These are phyloP conservation scores for Coreius guichenoti DNA, from an alignment of 2,797 vertebrate species.

Conservation along the genomic window DNA sequence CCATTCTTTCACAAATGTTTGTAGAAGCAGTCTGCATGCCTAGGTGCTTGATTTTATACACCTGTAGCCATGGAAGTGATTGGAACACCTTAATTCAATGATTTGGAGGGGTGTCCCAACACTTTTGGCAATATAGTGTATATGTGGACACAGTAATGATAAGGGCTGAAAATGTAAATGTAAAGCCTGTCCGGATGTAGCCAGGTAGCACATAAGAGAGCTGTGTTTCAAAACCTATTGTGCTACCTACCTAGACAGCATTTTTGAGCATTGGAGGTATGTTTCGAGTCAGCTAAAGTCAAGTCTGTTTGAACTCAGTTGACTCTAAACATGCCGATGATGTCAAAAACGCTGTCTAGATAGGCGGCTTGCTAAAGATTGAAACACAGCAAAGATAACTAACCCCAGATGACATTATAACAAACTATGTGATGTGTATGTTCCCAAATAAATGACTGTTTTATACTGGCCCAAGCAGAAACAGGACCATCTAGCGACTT, in stretches of 20 bases:
- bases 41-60: no score
- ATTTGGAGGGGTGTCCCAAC: no score
- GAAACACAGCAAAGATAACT: not conserved
- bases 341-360: not conserved
- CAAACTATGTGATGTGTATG: not conserved
- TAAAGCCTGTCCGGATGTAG: not conserved
- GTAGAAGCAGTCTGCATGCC: no score
- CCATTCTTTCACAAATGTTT: no score
- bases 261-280: not conserved
- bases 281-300: not conserved
- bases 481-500: slow-evolving; percentile 33
- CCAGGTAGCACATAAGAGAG: not conserved
- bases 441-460: not conserved
- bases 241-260: not conserved
- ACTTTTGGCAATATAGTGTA: no score
- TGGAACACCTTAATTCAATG: no score
- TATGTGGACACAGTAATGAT: not conserved
- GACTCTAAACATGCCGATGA: not conserved
- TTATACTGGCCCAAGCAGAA: not conserved
- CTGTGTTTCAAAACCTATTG: not conserved
- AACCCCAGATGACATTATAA: not conserved
- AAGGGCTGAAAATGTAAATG: not conserved
- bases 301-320: not conserved
- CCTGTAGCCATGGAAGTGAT: no score
- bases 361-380: not conserved